Conservation (phyloP, 23 tunicate genomes). For the Aplidium turbinatum region DNA sequence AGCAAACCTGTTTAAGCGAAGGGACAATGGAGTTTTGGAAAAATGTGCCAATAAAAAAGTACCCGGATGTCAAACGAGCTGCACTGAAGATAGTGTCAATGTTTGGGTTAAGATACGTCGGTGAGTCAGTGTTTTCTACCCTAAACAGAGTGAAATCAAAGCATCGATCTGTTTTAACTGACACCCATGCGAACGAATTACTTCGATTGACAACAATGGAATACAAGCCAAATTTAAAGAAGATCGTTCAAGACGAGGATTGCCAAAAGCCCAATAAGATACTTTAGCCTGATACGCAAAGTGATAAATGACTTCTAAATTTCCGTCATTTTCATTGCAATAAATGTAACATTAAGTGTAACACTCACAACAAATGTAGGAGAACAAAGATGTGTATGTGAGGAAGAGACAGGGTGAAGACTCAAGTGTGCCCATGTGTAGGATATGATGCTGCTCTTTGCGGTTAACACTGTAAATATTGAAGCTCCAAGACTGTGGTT, state of each 20-base stretch:
- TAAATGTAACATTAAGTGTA: too few species aligned
- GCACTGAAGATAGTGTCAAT: conserved; percentile 35
- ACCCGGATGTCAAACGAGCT: conserved; percentile 56
- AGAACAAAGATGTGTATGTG: too few species aligned
- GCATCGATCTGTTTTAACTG: conserved; percentile 59
- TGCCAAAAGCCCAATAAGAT: conserved; percentile 59
- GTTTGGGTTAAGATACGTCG: conserved; percentile 57
- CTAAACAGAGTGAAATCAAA: conserved; percentile 39
- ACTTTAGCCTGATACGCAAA: conserved; percentile 39
- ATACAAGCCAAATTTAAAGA: conserved; percentile 61
- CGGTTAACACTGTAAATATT: too few species aligned
- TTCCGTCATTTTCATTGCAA: conserved; percentile 29
- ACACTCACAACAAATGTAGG: too few species aligned
- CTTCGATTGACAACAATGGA: conserved; percentile 56
- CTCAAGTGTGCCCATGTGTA: too few species aligned
- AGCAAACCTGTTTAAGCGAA: conserved; percentile 47
- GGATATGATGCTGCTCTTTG: too few species aligned
- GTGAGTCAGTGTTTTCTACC: conserved; percentile 50
- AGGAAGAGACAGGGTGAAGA: too few species aligned
- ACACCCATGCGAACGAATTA: conserved; percentile 43
- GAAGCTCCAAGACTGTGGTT: too few species aligned
- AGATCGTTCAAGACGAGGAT: conserved; percentile 51
- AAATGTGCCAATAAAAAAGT: conserved; percentile 45
- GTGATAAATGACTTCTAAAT: conserved; percentile 42
- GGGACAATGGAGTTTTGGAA: conserved; percentile 43